Evolutionary conservation across 2,888 invertebrate genomes (phyloP), one percentile per base, ranked within the genome.

Genomic region (Machimus atricapillus): DNA sequence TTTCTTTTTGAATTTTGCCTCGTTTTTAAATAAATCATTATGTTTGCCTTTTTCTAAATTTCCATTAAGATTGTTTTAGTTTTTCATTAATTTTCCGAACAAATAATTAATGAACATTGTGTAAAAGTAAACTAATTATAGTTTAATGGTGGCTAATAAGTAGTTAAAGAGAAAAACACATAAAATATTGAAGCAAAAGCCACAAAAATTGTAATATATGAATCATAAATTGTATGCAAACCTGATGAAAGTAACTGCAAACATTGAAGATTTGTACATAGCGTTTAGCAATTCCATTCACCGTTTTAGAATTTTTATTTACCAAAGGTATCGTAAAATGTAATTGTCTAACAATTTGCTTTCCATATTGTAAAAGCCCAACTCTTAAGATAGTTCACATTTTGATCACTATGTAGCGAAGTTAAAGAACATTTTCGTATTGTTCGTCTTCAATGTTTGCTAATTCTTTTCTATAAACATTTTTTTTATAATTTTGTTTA

Each of bases 261-360:
- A 82, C 82, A 82, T 82, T 82, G 82, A 82, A 58, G 31, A 66
- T 46, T 52, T 79, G 79, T 79, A 79, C 31, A 79, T 79, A 79
- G 52, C 16, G 52, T 40, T 81, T 46, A 27, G 27, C 52, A 46
- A 31, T 27, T 82, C 5, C 56, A 12, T 66, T 82, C 37, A 31
- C 34, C 6, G 56, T 82, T 56, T 82, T 52, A 19, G 7, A 82
- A 12, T 56, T 1, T 43, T 46, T 19, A 82, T 52, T 82, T 37
- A 82, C 66, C 82, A 82, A 81, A 82, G 82, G 37, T 40, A 46
- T 52, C 74, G 37, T 37, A 27, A 78, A 37, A 40, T 43, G 23
- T 43, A 78, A 19, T 78, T 43, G 37, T 78, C 43, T 19, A 78
- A 40, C 19, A 16, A 37, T 27, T 66, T 66, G 52, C 52, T 66